Evolutionary conservation across 2,797 vertebrate species (phyloP).

Genomic region (Gallinago solitaria): DNA sequence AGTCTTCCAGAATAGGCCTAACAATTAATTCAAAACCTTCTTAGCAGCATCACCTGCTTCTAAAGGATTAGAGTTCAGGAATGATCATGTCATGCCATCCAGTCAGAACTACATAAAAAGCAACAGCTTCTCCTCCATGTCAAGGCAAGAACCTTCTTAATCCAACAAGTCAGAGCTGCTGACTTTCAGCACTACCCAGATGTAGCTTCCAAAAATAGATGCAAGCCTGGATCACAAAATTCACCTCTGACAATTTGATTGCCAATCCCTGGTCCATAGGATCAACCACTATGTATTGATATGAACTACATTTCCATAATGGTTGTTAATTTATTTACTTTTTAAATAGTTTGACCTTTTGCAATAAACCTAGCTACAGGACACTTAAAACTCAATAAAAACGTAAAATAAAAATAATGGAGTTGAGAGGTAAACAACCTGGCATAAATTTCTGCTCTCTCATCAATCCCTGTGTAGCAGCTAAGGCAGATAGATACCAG

Average conservation of each 20-base stretch:
- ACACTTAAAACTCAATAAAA: neutral
- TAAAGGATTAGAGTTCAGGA: constrained; percentile 9
- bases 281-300: rapidly evolving
- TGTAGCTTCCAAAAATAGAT: neutral
- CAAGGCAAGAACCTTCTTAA: neutral
- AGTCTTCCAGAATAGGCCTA: constrained; percentile 16
- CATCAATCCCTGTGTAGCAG: neutral
- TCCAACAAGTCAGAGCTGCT: neutral
- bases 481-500: neutral
- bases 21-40: constrained; percentile 51
- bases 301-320: neutral
- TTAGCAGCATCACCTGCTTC: constrained; percentile 28
- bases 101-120: neutral
- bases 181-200: neutral
- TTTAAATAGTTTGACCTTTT: neutral
- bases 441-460: neutral
- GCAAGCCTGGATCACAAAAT: neutral
- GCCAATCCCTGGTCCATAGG: neutral
- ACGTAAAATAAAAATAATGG: neutral
- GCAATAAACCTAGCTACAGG: neutral
- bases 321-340: neutral
- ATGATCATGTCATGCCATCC: rapidly evolving
- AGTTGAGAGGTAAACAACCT: neutral
- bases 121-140: neutral
- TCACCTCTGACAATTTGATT: neutral